Conservation (phyloP, 2,797 vertebrate genomes). For the Melanotaenia pygmaea region DNA sequence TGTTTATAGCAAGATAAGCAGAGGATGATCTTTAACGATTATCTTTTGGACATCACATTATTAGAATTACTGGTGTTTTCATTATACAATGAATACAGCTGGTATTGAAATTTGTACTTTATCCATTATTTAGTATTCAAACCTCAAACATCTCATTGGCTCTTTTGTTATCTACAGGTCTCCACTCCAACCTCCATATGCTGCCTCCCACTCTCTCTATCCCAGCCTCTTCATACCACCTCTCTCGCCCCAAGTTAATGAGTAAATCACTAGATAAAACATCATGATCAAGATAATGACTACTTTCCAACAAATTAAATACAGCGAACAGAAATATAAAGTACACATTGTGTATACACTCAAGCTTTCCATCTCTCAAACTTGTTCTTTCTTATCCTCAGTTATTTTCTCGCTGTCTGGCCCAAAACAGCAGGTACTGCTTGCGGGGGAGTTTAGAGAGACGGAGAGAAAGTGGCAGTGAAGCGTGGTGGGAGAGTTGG, state of each 20-base stretch:
- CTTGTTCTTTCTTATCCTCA: constrained; percentile 29
- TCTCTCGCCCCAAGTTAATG: constrained; percentile 52
- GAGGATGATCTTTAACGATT: background rate
- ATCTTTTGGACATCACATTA: background rate
- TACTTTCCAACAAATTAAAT: constrained; percentile 46
- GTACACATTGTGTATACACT: constrained; percentile 20
- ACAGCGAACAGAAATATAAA: constrained; percentile 21
- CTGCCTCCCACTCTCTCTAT: constrained; percentile 56
- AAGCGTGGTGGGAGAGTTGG: constrained; percentile 27
- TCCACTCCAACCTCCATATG: constrained; percentile 56
- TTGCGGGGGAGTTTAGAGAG: constrained; percentile 63
- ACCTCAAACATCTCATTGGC: constrained; percentile 39
- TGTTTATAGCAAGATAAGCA: background rate
- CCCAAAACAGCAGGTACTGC: constrained; percentile 61
- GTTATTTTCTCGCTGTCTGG: constrained; percentile 58
- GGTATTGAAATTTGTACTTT: constrained; percentile 20
- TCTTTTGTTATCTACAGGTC: constrained; percentile 52
- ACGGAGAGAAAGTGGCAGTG: constrained; percentile 37
- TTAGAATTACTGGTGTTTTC: constrained; percentile 6
- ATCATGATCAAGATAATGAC: constrained; percentile 31
- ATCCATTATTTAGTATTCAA: constrained; percentile 53
- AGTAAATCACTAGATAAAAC: constrained; percentile 54
- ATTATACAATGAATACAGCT: constrained; percentile 1
- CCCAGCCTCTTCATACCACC: constrained; percentile 49
- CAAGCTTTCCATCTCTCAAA: constrained; percentile 30